Base-by-base conservation (phyloP, 1,140 invertebrate genomes). In the Plectrocnemia conspersa region DNA sequence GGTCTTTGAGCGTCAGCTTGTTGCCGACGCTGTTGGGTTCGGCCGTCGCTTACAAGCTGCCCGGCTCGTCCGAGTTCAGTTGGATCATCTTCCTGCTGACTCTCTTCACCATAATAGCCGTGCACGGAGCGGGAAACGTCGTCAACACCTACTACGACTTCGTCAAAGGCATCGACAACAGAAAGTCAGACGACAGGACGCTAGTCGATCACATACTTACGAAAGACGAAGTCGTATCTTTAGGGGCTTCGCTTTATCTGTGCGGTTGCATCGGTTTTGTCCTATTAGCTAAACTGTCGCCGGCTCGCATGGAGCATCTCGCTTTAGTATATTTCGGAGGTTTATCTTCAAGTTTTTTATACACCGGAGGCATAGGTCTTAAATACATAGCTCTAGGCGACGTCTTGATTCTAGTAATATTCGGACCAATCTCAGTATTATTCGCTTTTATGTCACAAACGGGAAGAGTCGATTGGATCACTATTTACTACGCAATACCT, bases 121-220 rank as follows among this genome's bases (percentile, higher is more conserved):
- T 97, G 2, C 93, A 97, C 69, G 91, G 91, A 41, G 93, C 93
- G 48, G 93, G 93, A 27, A 97, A 97, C 73, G 83, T 97, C n/a
- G 93, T 97, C 1, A 97, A 97, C 68, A 97, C 93, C 0, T 97
- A 96, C 69, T 96, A 86, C 68, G 93, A 97, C 74, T 97, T 90
- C 68, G 81, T 91, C 5, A 91, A 91, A 75, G 93, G 93, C 23
- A 92, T 97, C 33, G 93, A 96, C 66, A 89, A 86, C 66, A 81
- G 89, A 46, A 91, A 90, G 72, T 90, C 89, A 63, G 92, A 96
- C 65, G 93, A 97, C 67, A 80, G 92, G 65, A 96, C 90, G 59
- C 72, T 97, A 44, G 93, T 97, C 7, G 93, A 97, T 76, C 84
- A 91, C 61, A 83, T 95, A 61, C 77, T 97, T 40, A 83, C 80